A percentile compares a stretch with the other conserved stretches of the same genome.
Evolutionary conservation across 1,140 invertebrate species (phyloP).

Genomic region (Artemia franciscana): DNA sequence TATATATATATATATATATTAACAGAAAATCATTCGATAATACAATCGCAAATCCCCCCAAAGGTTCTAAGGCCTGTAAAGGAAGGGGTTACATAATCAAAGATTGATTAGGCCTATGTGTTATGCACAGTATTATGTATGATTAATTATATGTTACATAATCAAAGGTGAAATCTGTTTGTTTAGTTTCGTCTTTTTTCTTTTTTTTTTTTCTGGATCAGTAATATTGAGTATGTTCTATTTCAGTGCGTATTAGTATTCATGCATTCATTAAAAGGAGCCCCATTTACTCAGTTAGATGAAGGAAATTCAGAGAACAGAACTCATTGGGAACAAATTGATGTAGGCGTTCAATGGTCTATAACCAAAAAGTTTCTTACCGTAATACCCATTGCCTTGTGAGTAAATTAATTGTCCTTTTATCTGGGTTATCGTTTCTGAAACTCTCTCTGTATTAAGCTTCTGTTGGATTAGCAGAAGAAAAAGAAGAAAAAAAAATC

Average conservation of each 20-base stretch:
- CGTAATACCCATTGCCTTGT: slow-evolving; percentile 35
- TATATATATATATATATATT: too few relatives aligned
- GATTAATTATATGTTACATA: too few relatives aligned
- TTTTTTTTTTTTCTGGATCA: too few relatives aligned
- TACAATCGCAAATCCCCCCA: too few relatives aligned
- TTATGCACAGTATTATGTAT: too few relatives aligned
- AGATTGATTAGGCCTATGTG: too few relatives aligned
- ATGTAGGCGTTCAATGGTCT: slow-evolving; percentile 42
- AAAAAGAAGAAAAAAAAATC: slow-evolving; percentile 1
- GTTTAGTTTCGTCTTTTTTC: too few relatives aligned
- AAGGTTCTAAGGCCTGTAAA: too few relatives aligned
- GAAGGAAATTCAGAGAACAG: slow-evolving; percentile 32
- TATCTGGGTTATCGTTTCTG: slow-evolving; percentile 1
- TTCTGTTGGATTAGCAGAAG: neutral
- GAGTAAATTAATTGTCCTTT: slow-evolving; percentile 17
- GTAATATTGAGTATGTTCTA: too few relatives aligned
- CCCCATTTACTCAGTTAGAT: slow-evolving; percentile 39
- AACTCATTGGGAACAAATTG: slow-evolving; percentile 52
- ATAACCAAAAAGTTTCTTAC: slow-evolving; percentile 40
- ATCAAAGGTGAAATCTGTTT: too few relatives aligned
- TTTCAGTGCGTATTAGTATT: slow-evolving; percentile 37
- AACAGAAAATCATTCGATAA: too few relatives aligned
- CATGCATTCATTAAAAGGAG: slow-evolving; percentile 40
- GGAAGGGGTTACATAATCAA: too few relatives aligned
- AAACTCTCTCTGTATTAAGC: neutral